Conservation (phyloP, 2,797 vertebrate species). For the Antrozous pallidus region DNA sequence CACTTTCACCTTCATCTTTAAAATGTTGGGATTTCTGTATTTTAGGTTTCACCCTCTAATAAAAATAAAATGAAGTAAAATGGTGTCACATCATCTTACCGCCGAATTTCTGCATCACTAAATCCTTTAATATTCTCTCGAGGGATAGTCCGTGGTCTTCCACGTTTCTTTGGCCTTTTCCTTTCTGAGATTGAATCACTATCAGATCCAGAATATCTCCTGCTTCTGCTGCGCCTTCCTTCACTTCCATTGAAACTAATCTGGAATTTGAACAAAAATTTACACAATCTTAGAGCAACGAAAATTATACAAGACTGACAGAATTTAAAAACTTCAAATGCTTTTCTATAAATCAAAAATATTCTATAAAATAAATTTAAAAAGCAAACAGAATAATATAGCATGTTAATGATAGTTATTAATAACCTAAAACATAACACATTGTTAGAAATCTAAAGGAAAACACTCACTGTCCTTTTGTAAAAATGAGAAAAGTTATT, state of each 20-base stretch:
- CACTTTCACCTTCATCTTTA: not conserved
- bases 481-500: constrained; percentile 27
- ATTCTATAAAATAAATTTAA: not conserved
- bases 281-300: not conserved
- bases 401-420: not conserved
- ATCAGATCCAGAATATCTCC: constrained; percentile 96
- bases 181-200: constrained; percentile 94
- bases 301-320: not conserved
- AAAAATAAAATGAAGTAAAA: constrained; percentile 42
- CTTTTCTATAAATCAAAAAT: not conserved
- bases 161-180: constrained; percentile 96
- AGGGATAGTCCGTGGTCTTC: constrained; percentile 95
- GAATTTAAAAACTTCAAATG: constrained; percentile 11
- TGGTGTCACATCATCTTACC: constrained; percentile 83
- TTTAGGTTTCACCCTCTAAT: not conserved
- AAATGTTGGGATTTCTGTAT: not conserved
- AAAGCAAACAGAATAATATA: not conserved
- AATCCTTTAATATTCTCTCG: constrained; percentile 99
- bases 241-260: constrained; percentile 93
- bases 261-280: constrained; percentile 81
- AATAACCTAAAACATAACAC: not conserved
- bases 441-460: not conserved
- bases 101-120: constrained; percentile 96
- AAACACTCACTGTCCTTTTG: not conserved
- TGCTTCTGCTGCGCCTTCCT: constrained; percentile 90